A percentile compares a stretch with the other conserved stretches of the same genome.
Conservation (phyloP, 37 sponge, comb jelly and placozoan genomes). For the Petrosia ficiformis region DNA sequence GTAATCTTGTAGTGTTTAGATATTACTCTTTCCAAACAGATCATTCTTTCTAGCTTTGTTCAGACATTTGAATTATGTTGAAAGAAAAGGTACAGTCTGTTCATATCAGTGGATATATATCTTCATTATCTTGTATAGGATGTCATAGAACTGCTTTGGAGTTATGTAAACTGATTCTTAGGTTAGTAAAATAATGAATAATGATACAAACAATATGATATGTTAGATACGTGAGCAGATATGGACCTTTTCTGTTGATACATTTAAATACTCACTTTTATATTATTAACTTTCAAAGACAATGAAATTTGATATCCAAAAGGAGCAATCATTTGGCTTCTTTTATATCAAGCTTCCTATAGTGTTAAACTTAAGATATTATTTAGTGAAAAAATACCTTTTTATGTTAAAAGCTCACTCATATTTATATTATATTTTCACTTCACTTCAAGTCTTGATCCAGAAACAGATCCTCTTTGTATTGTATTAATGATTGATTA, state of each 20-base stretch:
- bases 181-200: constrained; percentile 41
- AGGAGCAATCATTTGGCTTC: no score
- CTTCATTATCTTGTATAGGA: constrained; percentile 31
- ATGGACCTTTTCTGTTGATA: constrained; percentile 4
- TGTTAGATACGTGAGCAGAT: constrained; percentile 9
- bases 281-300: no score
- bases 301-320: no score
- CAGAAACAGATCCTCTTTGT: constrained; percentile 90
- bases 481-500: constrained; percentile 83
- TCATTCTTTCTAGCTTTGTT: constrained; percentile 77
- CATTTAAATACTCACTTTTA: not conserved
- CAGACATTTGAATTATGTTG: constrained; percentile 60
- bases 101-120: not conserved
- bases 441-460: constrained; percentile 45
- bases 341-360: no score
- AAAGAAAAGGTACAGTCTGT: constrained; percentile 62
- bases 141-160: constrained; percentile 93
- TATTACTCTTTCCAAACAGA: no score
- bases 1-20: no score
- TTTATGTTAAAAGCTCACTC: not conserved
- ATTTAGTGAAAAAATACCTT: not conserved
- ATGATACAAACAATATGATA: not conserved
- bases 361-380: not conserved
- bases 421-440: no score
- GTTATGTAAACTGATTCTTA: constrained; percentile 84